A percentile compares a stretch with the other conserved stretches of the same genome.
Evolutionary conservation across 1,140 invertebrate species (phyloP).

Genomic region (Drosophila tsacasi): DNA sequence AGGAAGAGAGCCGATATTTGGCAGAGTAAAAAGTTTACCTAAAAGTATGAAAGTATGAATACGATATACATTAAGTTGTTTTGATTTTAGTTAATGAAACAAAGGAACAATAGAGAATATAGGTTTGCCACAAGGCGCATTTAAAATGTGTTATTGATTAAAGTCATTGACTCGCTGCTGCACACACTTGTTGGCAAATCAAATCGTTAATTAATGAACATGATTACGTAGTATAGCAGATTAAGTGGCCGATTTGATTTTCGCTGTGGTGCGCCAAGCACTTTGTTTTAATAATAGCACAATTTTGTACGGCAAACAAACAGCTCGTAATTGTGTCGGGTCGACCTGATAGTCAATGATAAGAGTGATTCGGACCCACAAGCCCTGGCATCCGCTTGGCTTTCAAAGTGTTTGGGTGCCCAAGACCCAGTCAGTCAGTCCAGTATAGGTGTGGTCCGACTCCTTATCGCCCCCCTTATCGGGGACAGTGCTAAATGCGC

Average conservation of each 20-base stretch:
- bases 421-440: neutral
- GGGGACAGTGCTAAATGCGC: slow-evolving; percentile 17
- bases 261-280: neutral
- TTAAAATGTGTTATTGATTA: neutral
- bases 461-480: slow-evolving; percentile 5
- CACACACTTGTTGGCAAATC: slow-evolving; percentile 11
- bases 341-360: slow-evolving; percentile 3
- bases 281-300: slow-evolving; percentile 14
- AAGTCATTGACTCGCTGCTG: slow-evolving; percentile 7
- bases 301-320: slow-evolving; percentile 10
- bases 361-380: slow-evolving; percentile 5
- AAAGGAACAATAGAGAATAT: slow-evolving; percentile 3
- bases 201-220: slow-evolving; percentile 17
- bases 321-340: slow-evolving; percentile 13
- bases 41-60: slow-evolving; percentile 74
- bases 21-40: slow-evolving; percentile 94
- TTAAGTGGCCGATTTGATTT: slow-evolving; percentile 10
- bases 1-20: slow-evolving; percentile 91
- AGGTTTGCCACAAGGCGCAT: neutral
- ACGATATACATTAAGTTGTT: neutral
- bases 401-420: neutral
- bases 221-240: slow-evolving; percentile 5
- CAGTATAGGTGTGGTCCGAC: slow-evolving; percentile 1
- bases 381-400: slow-evolving; percentile 7
- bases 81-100: neutral